Percentiles rank a stretch among this genome's conserved stretches.
phyloP scores from a whole-genome alignment of 2,888 invertebrate genomes.

The Philereme transversata region DNA sequence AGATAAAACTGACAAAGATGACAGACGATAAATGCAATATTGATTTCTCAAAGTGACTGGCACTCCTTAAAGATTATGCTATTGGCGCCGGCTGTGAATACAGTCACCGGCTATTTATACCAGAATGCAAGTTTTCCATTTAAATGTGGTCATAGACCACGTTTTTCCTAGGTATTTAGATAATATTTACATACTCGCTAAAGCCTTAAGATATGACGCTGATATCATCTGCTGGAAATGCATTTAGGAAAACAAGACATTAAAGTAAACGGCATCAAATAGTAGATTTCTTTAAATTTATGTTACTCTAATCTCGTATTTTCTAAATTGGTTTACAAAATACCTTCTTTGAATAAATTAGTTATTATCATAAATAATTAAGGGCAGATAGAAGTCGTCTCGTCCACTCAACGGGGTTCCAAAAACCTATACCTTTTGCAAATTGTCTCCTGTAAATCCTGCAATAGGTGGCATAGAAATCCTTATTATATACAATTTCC shows the following conservation, averaged over 20 bases:
- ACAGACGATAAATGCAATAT: constrained; percentile 44
- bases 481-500: too few relatives aligned
- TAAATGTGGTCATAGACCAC: constrained; percentile 25
- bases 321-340: too few relatives aligned
- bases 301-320: too few relatives aligned
- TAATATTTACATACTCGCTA: constrained; percentile 11
- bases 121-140: constrained; percentile 47
- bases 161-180: constrained; percentile 8
- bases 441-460: too few relatives aligned
- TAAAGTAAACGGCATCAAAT: neutral
- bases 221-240: constrained; percentile 1
- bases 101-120: constrained; percentile 55
- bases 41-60: constrained; percentile 36
- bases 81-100: constrained; percentile 43
- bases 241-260: neutral
- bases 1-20: constrained; percentile 45
- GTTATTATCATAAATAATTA: too few relatives aligned
- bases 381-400: too few relatives aligned
- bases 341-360: too few relatives aligned
- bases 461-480: too few relatives aligned
- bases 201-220: constrained; percentile 1
- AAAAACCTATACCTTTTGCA: too few relatives aligned
- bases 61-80: constrained; percentile 55
- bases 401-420: too few relatives aligned
- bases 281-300: too few relatives aligned